Evolutionary conservation across 2,113 vertebrate species (phyloP), one percentile per base, ranked within the genome.

Genomic region (Hepsetus odoe): DNA sequence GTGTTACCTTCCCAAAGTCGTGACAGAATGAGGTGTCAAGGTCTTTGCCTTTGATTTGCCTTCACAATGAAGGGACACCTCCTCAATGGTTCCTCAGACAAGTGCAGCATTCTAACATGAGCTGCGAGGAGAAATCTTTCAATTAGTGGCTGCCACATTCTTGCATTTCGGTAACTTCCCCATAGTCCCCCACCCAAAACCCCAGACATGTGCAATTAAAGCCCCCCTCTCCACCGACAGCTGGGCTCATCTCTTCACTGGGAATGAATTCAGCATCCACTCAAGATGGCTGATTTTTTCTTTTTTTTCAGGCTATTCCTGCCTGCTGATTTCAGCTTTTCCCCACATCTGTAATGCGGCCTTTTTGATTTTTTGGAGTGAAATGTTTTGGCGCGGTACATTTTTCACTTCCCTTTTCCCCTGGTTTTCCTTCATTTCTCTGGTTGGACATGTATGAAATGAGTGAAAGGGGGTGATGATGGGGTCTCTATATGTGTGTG

Each of bases 311-410:
- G n/a, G 70, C 42, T 2, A 32, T 72, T 53, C 46, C 74, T 49
- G 53, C 40, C 74, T 33, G 33, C 55, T 24, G 77, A 73, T 66
- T 67, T 72, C 77, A 55, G 44, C 70, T 65, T 56, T 64, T 42
- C 18, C 26, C 32, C 32, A 64, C 30, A 53, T 49, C 55, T 59
- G 65, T 51, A 67, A 53, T 20, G 28, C 67, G 3, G 35, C 67
- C 61, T 56, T 51, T 73, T 73, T 73, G 40, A 66, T 80, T 73
- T 28, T 49, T 24, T 62, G 38, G 64, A 20, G 59, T 55, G 46
- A 62, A 79, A 65, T 49, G 33, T 73, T 80, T 14, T n/a, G 22
- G 10, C 0, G 85, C 88, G 84, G 85, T 87, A 88, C 86, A 87
- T 87, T 87, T 81, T 85, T 26, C 16, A 24, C 58, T 83, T 81